Percentiles rank a stretch among this genome's conserved stretches.
These are phyloP conservation scores for Dasypogon diadema DNA, from an alignment of 2,888 invertebrate genomes.

Conservation along the genomic window DNA sequence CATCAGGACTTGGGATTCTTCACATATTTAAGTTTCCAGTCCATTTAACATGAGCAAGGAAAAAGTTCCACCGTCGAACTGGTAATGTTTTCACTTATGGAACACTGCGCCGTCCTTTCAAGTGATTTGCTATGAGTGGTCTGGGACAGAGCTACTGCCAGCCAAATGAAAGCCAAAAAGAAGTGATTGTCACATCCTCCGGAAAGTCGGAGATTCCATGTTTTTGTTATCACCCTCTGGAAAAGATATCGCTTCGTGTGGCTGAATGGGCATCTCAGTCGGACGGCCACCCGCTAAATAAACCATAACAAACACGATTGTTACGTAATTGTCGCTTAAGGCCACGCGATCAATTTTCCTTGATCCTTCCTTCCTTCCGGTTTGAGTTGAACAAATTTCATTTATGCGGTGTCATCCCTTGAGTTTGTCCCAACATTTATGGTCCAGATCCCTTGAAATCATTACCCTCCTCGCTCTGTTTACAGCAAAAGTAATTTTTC, in stretches of 20 bases:
- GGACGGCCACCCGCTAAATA: conserved; percentile 49
- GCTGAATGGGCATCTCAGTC: not conserved
- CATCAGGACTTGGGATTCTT: not conserved
- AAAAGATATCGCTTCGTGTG: not conserved
- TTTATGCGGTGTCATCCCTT: conserved; percentile 8
- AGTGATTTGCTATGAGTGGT: conserved; percentile 35
- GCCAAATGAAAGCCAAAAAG: conserved; percentile 37
- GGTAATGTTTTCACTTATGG: conserved; percentile 22
- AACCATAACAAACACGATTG: conserved; percentile 54
- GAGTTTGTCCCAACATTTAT: not conserved
- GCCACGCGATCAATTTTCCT: conserved; percentile 56
- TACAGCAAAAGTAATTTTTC: conserved; percentile 12
- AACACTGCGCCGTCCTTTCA: conserved; percentile 35
- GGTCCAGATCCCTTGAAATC: conserved; percentile 1
- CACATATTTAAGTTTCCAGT: conserved; percentile 53
- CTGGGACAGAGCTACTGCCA: not conserved
- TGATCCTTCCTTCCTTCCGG: conserved; percentile 55
- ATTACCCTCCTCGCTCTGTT: not conserved
- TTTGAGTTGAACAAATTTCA: conserved; percentile 44
- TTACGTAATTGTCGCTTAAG: conserved; percentile 56
- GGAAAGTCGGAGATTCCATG: conserved; percentile 36
- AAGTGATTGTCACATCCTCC: conserved; percentile 53
- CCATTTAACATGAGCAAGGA: conserved; percentile 49
- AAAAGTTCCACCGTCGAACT: conserved; percentile 9
- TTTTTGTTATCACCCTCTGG: conserved; percentile 10